These are phyloP conservation scores for Oikopleura dioica DNA, from an alignment of 23 tunicate species.

Conservation along the genomic window DNA sequence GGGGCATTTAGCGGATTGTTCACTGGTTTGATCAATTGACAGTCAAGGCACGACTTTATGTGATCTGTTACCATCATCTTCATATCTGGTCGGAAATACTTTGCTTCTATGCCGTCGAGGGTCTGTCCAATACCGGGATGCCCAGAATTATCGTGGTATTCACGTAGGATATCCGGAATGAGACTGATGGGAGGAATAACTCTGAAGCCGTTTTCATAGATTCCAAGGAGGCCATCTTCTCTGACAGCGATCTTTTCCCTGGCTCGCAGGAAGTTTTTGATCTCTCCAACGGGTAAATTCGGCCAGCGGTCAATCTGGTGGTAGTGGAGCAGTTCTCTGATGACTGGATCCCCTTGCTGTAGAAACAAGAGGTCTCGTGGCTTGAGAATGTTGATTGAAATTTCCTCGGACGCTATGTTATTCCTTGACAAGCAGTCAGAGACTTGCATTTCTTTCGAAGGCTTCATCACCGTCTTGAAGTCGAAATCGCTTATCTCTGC, in stretches of 20 bases:
- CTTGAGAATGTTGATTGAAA: background rate
- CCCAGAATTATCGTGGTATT: background rate
- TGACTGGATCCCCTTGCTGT: background rate
- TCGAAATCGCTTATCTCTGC: background rate
- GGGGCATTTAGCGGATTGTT: background rate
- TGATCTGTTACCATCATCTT: background rate
- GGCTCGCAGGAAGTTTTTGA: background rate
- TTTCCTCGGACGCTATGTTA: no score
- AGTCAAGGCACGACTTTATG: slow-evolving; percentile 1
- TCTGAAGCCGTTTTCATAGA: background rate
- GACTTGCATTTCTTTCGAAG: background rate
- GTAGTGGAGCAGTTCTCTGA: background rate
- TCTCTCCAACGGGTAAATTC: background rate
- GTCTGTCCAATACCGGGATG: background rate
- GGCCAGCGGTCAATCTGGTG: background rate
- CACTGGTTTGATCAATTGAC: background rate
- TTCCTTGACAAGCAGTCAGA: background rate
- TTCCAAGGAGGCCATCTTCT: background rate
- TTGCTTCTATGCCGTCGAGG: background rate
- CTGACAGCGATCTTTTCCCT: background rate
- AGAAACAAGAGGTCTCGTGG: background rate
- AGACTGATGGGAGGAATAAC: background rate
- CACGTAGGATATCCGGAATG: background rate
- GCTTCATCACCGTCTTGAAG: background rate
- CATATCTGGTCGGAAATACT: background rate